These are phyloP conservation scores for Cirrhinus mrigala DNA, from an alignment of 2,797 vertebrate genomes.

Conservation along the genomic window DNA sequence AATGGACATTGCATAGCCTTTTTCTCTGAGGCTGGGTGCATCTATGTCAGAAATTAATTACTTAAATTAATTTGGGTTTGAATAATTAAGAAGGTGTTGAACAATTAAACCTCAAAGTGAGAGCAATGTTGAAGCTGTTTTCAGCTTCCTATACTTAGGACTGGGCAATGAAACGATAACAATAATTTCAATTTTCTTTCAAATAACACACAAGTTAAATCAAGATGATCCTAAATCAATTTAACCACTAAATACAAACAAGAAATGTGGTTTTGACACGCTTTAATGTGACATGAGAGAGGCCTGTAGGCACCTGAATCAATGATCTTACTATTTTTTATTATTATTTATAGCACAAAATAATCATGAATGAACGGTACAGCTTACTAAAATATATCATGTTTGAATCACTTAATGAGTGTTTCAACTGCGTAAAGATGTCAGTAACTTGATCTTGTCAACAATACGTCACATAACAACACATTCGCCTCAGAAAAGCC, in stretches of 20 bases:
- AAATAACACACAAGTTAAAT: too few relatives aligned
- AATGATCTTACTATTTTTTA: neutral
- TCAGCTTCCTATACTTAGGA: neutral
- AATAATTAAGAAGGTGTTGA: neutral
- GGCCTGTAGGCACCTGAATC: neutral
- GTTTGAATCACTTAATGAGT: neutral
- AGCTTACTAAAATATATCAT: neutral
- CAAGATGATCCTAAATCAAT: too few relatives aligned
- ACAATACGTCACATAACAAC: neutral
- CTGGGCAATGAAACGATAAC: neutral
- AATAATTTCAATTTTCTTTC: neutral
- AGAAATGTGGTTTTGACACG: neutral
- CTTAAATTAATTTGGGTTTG: neutral
- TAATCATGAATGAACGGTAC: neutral
- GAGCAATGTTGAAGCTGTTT: neutral
- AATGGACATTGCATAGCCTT: neutral
- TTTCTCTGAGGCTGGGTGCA: constrained; percentile 10
- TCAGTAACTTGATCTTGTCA: neutral
- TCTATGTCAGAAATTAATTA: neutral
- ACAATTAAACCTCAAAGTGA: neutral
- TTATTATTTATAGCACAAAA: neutral
- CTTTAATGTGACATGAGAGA: neutral
- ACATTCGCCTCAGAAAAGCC: neutral
- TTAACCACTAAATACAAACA: neutral
- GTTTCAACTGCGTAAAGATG: neutral